Conservation (phyloP, 2,888 invertebrate genomes). For the Ptilodon capucinus region DNA sequence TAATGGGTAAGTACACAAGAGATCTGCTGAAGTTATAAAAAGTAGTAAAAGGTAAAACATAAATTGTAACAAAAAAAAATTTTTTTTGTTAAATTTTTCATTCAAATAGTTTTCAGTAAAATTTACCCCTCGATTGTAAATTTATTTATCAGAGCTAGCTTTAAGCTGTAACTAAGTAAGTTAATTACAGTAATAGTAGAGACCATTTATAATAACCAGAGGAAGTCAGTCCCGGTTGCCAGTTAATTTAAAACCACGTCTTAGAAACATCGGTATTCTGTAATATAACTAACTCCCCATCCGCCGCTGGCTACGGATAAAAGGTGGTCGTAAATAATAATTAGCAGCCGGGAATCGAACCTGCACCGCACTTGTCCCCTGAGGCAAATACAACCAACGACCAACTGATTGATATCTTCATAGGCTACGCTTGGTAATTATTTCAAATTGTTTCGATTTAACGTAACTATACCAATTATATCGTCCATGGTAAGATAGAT, state of each 20-base stretch:
- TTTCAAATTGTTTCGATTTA: slow-evolving; percentile 35
- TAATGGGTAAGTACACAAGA: too few relatives aligned
- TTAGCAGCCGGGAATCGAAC: slow-evolving; percentile 63
- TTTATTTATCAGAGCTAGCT: too few relatives aligned
- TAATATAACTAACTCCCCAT: slow-evolving; percentile 46
- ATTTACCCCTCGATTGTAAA: too few relatives aligned
- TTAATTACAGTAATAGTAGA: background rate
- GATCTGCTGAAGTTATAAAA: too few relatives aligned
- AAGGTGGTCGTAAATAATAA: slow-evolving; percentile 66
- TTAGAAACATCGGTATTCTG: slow-evolving; percentile 34
- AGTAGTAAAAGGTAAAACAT: too few relatives aligned
- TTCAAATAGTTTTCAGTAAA: too few relatives aligned
- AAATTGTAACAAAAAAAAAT: too few relatives aligned
- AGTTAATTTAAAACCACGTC: slow-evolving; percentile 2
- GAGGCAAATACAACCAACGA: slow-evolving; percentile 55
- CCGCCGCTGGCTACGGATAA: slow-evolving; percentile 48
- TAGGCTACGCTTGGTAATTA: slow-evolving; percentile 31
- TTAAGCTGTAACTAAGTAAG: too few relatives aligned
- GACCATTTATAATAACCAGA: background rate
- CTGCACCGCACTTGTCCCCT: slow-evolving; percentile 53
- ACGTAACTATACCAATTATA: slow-evolving; percentile 30
- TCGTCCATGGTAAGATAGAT: slow-evolving; percentile 28
- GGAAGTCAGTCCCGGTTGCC: background rate
- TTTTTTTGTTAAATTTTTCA: too few relatives aligned
- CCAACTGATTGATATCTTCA: slow-evolving; percentile 61